phyloP scores from a whole-genome alignment of 1,140 invertebrate species.

The Drosophila watanabei region DNA sequence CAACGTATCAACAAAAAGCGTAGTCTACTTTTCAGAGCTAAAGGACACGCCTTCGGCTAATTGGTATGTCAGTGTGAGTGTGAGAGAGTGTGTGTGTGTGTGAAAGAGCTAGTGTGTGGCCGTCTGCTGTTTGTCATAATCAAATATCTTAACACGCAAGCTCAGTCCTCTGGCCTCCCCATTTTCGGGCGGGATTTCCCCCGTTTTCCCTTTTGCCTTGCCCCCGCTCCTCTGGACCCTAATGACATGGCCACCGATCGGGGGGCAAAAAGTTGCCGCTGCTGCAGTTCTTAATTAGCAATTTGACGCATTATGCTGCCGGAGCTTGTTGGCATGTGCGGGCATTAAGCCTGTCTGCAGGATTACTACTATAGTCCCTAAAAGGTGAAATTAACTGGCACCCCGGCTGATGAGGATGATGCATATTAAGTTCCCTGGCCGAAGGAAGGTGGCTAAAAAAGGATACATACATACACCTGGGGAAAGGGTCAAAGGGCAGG shows the following conservation, averaged over 20 bases:
- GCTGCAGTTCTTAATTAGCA: slow-evolving; percentile 75
- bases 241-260: slow-evolving; percentile 70
- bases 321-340: slow-evolving; percentile 47
- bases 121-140: slow-evolving; percentile 71
- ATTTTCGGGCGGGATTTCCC: slow-evolving; percentile 4
- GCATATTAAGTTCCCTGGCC: slow-evolving; percentile 42
- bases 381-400: slow-evolving; percentile 40
- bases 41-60: slow-evolving; percentile 75
- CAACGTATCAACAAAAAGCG: slow-evolving; percentile 29
- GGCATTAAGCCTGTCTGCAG: slow-evolving; percentile 52
- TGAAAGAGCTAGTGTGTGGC: slow-evolving; percentile 13
- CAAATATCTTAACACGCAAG: slow-evolving; percentile 79
- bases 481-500: slow-evolving; percentile 16
- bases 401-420: slow-evolving; percentile 19
- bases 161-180: slow-evolving; percentile 34
- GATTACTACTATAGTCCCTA: slow-evolving; percentile 38
- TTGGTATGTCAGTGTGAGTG: slow-evolving; percentile 38
- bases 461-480: slow-evolving; percentile 6
- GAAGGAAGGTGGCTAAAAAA: slow-evolving; percentile 18
- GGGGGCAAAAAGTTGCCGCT: slow-evolving; percentile 46
- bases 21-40: slow-evolving; percentile 55
- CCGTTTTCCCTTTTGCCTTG: background rate
- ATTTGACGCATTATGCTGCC: slow-evolving; percentile 71
- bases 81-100: slow-evolving; percentile 13
- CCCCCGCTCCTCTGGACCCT: slow-evolving; percentile 35